Percentiles rank a stretch among this genome's conserved stretches.
phyloP scores from a whole-genome alignment of 2,797 vertebrate genomes.

The Chloroceryle inda region DNA sequence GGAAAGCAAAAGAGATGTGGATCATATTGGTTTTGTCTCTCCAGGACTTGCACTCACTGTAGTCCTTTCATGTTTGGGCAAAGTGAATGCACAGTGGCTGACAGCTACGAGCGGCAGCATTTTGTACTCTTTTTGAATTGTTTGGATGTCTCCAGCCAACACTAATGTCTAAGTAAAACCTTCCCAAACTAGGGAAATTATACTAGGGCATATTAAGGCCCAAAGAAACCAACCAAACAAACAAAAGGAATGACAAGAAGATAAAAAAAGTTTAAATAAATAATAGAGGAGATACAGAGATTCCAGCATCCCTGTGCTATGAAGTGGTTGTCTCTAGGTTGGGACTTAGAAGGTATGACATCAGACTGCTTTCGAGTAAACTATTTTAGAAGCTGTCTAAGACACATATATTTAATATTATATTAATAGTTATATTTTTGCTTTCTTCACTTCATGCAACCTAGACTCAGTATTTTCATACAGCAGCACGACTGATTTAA shows the following conservation, averaged over 20 bases:
- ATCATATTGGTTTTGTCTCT: background rate
- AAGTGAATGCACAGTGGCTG: background rate
- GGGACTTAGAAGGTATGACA: background rate
- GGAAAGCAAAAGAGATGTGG: background rate
- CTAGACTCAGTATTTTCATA: background rate
- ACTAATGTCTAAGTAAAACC: background rate
- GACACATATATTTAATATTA: background rate
- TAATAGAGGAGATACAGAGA: background rate
- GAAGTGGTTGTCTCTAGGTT: background rate
- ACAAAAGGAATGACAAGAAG: background rate
- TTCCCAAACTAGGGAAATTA: background rate
- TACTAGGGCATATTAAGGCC: background rate
- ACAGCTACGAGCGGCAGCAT: accelerated
- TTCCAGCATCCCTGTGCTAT: background rate
- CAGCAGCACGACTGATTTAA: background rate
- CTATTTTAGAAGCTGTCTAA: background rate
- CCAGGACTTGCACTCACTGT: background rate
- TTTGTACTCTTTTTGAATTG: background rate
- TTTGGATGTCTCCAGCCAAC: background rate
- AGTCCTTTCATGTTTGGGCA: background rate
- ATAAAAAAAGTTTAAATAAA: background rate
- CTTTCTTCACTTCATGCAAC: background rate
- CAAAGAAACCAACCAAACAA: background rate
- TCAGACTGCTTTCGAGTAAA: background rate
- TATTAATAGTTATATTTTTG: background rate